A percentile compares a stretch with the other conserved stretches of the same genome.
Evolutionary conservation across 2,113 vertebrate genomes (phyloP).

Genomic region (Charadrius vociferus): DNA sequence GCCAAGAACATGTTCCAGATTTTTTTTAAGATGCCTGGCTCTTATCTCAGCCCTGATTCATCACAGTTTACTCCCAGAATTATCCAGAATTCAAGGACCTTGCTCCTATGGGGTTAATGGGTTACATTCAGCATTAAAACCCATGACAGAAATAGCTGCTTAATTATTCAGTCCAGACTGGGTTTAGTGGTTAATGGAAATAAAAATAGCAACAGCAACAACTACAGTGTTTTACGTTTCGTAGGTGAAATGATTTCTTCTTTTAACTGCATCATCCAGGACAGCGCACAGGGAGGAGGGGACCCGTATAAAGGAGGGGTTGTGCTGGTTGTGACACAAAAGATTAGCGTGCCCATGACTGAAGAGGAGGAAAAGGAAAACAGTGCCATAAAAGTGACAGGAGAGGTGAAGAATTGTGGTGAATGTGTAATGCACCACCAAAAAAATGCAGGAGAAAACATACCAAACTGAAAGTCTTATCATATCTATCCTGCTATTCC

Average conservation of each 20-base stretch:
- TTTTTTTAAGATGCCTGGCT: conserved; percentile 12
- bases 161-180: conserved; percentile 33
- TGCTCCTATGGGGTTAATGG: background rate
- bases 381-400: conserved; percentile 45
- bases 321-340: conserved; percentile 10
- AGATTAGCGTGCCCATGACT: conserved; percentile 9
- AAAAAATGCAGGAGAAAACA: conserved; percentile 32
- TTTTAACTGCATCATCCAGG: background rate
- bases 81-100: conserved; percentile 29
- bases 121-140: background rate
- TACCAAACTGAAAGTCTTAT: background rate
- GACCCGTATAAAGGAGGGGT: background rate
- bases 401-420: conserved; percentile 24
- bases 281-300: background rate
- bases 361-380: conserved; percentile 24
- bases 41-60: conserved; percentile 18
- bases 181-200: background rate
- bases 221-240: background rate
- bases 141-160: conserved; percentile 11
- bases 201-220: background rate
- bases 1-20: background rate
- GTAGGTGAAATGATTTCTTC: background rate
- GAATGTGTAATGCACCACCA: background rate
- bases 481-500: background rate
- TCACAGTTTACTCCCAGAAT: conserved; percentile 18